A percentile compares a stretch with the other conserved stretches of the same genome.
Evolutionary conservation across 2,797 vertebrate genomes (phyloP).

Genomic region (Sus cebifrons): DNA sequence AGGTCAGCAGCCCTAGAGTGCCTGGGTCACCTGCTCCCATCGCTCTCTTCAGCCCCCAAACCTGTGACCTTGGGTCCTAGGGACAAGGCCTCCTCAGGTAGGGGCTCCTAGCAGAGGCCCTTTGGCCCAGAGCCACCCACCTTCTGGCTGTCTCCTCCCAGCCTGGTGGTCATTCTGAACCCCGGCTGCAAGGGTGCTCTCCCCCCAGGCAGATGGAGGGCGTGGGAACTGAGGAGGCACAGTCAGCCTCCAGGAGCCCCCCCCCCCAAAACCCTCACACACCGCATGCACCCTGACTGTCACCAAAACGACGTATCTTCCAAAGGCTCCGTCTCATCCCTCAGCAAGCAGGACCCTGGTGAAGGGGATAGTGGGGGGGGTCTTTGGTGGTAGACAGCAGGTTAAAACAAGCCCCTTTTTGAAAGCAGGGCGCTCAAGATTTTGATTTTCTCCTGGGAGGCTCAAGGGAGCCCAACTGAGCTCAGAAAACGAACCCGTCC

Average conservation of each 20-base stretch:
- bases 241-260: background rate
- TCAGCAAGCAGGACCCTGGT: background rate
- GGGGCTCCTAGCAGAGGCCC: background rate
- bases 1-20: background rate
- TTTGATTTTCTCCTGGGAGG: background rate
- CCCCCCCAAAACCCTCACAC: background rate
- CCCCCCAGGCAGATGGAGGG: background rate
- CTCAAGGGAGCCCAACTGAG: background rate
- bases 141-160: background rate
- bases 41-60: background rate
- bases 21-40: background rate
- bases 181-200: background rate
- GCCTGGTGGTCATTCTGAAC: background rate
- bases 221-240: background rate
- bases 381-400: background rate
- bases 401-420: background rate
- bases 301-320: background rate
- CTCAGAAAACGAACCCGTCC: conserved; percentile 79
- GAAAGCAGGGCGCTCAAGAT: background rate
- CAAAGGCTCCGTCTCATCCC: background rate
- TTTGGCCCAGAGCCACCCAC: background rate
- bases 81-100: background rate
- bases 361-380: background rate
- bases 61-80: background rate
- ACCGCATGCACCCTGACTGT: background rate